Evolutionary conservation across 2,888 invertebrate genomes (phyloP), one percentile per base, ranked within the genome.

Genomic region (Machimus rusticus): DNA sequence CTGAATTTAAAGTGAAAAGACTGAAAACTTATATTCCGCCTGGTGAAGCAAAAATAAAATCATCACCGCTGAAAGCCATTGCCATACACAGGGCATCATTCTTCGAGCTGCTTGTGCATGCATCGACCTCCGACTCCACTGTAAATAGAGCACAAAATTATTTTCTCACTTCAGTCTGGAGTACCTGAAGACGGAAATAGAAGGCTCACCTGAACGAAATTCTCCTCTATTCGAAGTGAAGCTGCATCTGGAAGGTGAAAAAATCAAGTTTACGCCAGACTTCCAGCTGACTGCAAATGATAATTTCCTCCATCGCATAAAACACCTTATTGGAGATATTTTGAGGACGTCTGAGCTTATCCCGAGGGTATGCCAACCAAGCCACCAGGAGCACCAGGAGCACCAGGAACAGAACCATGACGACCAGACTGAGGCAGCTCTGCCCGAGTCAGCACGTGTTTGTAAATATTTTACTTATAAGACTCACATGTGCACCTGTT

Each of bases 171-270:
- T 46, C 34, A 89, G 89, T 82, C 31, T 89, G 19, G 57, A 55
- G 9, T 88, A 88, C 74, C 86, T 88, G n/a, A 86, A 88, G 84
- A 66, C 86, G 66, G 88, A 88, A 87, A 88, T 89, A 87, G 87
- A 87, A 57, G 43, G 77, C 74, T 55, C 43, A 46, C 74, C 77
- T 55, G 76, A 16, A 74, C 66, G 74, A 84, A 84, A 84, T 84
- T 66, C 89, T 87, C 96, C 98, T 1, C 94, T 98, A 84, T 95
- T 98, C 93, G 96, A 97, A 93, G 94, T 98, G 14, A 93, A 94
- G 88, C 94, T 98, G 89, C 95, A 96, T 91, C 93, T 98, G 51
- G 94, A 94, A 89, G 95, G 96, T 90, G 95, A 95, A 88, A 94
- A 90, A 89, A 95, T 98, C 90, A 93, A 94, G 88, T 98, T 96